Evolutionary conservation across 2,113 vertebrate genomes (phyloP), one percentile per base, ranked within the genome.

Genomic region (Paraplagusia blochii): DNA sequence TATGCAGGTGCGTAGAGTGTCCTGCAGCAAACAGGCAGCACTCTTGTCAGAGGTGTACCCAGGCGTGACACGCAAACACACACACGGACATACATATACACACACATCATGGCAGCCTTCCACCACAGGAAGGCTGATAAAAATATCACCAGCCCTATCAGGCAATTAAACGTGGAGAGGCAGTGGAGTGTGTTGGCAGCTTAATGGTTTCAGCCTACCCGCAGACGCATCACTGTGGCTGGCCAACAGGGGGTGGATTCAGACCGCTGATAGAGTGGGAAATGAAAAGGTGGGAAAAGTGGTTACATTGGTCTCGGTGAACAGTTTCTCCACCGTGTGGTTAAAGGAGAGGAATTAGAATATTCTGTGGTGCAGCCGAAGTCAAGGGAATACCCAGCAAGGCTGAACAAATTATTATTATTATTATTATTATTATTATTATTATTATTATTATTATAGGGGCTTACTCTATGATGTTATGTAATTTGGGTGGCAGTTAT

Each of bases 141-240:
- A 87, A 89, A 88, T 88, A 88, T 85, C 76, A 82, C 74, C 78
- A 72, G 68, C 58, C 64, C 72, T 76, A 86, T 85, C 82, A 82
- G 80, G 80, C 84, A 87, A 88, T 89, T 87, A 87, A 87, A 83
- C 72, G 77, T 62, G 63, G 74, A 73, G 65, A 79, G n/a, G 44
- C 75, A 80, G 64, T 43, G 14, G 54, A 72, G 79, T 70, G 76
- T 76, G 79, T 44, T 69, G 76, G 67, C 65, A 74, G 71, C 75
- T 68, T 81, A 86, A 86, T 79, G 69, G 82, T 53, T 42, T 66
- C 42, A 3, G 62, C 72, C 58, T 55, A 71, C 71, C 68, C 8
- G 5, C 55, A 35, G 61, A 58, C 49, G 65, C 70, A 66, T 56
- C 76, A 47, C 62, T 46, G 58, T 68, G 75, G 62, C 67, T 53